These are phyloP conservation scores for Perccottus glenii DNA, from an alignment of 2,113 vertebrate species.

Conservation along the genomic window DNA sequence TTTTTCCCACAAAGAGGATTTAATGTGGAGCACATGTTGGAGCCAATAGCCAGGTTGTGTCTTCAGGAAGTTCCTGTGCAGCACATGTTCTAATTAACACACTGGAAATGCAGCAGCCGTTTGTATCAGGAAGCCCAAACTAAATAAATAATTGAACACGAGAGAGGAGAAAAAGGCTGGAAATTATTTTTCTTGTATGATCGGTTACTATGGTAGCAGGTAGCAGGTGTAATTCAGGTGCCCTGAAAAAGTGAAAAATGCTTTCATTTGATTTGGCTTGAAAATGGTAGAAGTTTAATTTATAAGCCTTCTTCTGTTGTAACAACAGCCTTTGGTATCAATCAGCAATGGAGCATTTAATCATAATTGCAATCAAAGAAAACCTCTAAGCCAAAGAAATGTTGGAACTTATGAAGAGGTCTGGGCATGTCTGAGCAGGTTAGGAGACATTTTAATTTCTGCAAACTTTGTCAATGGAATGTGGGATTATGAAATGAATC, in stretches of 20 bases:
- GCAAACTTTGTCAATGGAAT: not conserved
- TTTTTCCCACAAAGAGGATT: constrained; percentile 41
- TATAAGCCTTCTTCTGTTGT: constrained; percentile 13
- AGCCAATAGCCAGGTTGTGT: constrained; percentile 9
- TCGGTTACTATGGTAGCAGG: constrained; percentile 49
- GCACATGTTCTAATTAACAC: constrained; percentile 37
- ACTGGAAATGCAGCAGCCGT: constrained; percentile 5
- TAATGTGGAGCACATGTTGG: constrained; percentile 50
- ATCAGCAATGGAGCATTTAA: constrained; percentile 30
- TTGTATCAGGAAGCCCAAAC: constrained; percentile 12
- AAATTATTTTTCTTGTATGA: not conserved
- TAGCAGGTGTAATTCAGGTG: constrained; percentile 44
- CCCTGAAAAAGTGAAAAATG: not conserved
- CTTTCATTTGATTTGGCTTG: constrained; percentile 13
- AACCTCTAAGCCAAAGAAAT: constrained; percentile 3
- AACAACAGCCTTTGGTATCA: constrained; percentile 8
- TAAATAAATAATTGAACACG: constrained; percentile 7
- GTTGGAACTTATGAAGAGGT: not conserved
- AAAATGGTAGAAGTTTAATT: constrained; percentile 18
- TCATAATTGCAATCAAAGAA: constrained; percentile 16
- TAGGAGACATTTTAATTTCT: not conserved
- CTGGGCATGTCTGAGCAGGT: constrained; percentile 21
- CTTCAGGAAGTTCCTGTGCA: constrained; percentile 35
- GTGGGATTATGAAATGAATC: too few species aligned
- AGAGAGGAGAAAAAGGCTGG: not conserved